Percentiles rank a stretch among this genome's conserved stretches.
Evolutionary conservation across 2,113 vertebrate species (phyloP).

Genomic region (Danio rerio): GRCz12tu NC_133198.1:38193501-38194000

Average conservation of each 20-base stretch:
- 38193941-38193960: constrained; percentile 34
- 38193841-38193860: constrained; percentile 33
- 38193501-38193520: constrained; percentile 12
- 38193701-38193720: not conserved
- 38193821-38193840: constrained; percentile 34
- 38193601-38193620: not conserved
- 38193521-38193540: not conserved
- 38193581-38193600: constrained; percentile 13
- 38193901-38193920: constrained; percentile 18
- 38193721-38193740: not conserved
- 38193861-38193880: constrained; percentile 33
- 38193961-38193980: constrained; percentile 26
- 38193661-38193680: not conserved
- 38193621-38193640: not conserved
- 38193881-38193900: constrained; percentile 41
- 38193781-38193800: constrained; percentile 18
- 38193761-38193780: constrained; percentile 24
- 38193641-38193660: constrained; percentile 13
- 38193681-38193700: not conserved
- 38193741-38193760: not conserved
- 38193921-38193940: constrained; percentile 26
- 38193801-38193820: constrained; percentile 30
- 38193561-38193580: not conserved
- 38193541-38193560: not conserved
- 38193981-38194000: constrained; percentile 23